These are phyloP conservation scores for Cebus imitator DNA, from an alignment of 2,113 vertebrate species.

Conservation along the genomic window DNA sequence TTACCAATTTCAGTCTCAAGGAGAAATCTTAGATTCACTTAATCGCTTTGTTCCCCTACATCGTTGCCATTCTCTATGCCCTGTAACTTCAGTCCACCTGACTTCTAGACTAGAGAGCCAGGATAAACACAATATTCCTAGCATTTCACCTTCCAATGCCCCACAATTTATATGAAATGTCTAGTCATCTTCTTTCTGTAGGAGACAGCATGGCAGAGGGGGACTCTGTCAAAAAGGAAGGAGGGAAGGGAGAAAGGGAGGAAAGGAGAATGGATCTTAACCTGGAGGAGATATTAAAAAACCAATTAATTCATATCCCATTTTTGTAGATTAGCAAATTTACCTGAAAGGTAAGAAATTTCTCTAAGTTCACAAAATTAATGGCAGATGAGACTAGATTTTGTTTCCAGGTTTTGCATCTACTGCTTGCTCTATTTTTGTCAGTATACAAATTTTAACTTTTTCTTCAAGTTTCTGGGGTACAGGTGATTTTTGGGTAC, in stretches of 20 bases:
- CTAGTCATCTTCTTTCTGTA: background rate
- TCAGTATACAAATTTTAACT: too few relatives aligned
- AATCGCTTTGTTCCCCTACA: background rate
- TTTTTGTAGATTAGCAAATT: slow-evolving; percentile 28
- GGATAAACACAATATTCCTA: background rate
- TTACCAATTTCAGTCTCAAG: background rate
- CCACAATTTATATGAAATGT: background rate
- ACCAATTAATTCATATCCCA: background rate
- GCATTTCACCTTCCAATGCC: background rate
- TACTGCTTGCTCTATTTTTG: background rate
- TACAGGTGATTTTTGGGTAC: too few relatives aligned
- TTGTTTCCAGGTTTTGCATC: slow-evolving; percentile 17
- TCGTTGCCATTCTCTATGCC: background rate
- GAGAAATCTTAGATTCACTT: background rate
- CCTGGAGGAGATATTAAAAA: background rate
- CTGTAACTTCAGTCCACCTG: background rate
- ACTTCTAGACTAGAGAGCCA: background rate
- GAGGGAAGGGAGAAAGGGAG: too few relatives aligned
- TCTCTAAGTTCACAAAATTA: slow-evolving; percentile 26
- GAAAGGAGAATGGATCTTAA: background rate
- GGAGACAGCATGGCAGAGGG: background rate
- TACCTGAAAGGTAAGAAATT: slow-evolving; percentile 24
- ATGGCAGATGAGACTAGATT: slow-evolving; percentile 27
- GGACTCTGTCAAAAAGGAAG: background rate
- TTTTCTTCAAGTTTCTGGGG: too few relatives aligned